phyloP scores from a whole-genome alignment of 2,888 invertebrate species.

The Aporophyla lueneburgensis region DNA sequence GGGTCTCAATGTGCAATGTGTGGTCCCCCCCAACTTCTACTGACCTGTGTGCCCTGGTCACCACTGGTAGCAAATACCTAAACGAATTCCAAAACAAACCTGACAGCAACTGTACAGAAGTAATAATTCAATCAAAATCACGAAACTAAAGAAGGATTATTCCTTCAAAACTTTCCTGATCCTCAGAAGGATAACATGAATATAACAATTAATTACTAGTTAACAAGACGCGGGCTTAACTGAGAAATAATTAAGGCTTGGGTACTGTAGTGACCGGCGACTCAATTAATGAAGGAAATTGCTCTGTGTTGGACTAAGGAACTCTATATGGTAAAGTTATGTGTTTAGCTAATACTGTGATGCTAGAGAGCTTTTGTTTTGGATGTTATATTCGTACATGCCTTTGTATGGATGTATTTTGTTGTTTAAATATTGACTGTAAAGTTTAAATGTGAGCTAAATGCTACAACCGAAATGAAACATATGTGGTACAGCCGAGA shows the following conservation, averaged over 20 bases:
- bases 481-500: too few species aligned
- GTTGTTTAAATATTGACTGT: background rate
- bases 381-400: background rate
- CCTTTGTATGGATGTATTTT: background rate
- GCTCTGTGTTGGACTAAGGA: slow-evolving; percentile 41
- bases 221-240: slow-evolving; percentile 55
- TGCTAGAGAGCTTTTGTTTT: background rate
- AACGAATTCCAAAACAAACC: slow-evolving; percentile 3
- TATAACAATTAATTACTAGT: slow-evolving; percentile 62
- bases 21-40: too few species aligned
- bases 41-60: too few species aligned
- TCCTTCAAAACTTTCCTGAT: slow-evolving; percentile 39
- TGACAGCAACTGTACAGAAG: background rate
- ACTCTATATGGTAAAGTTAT: slow-evolving; percentile 22
- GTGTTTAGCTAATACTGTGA: background rate
- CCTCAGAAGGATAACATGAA: slow-evolving; percentile 39
- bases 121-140: slow-evolving; percentile 28
- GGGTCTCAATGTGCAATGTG: too few species aligned
- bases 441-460: too few species aligned
- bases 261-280: slow-evolving; percentile 47
- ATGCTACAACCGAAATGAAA: too few species aligned
- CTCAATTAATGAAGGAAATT: slow-evolving; percentile 64
- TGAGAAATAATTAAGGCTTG: slow-evolving; percentile 62
- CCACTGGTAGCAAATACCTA: background rate
- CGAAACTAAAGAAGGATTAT: slow-evolving; percentile 41